A percentile compares a stretch with the other conserved stretches of the same genome.
Conservation (phyloP, 53 echinoderm and acorn worm genomes). For the Astropecten irregularis region DNA sequence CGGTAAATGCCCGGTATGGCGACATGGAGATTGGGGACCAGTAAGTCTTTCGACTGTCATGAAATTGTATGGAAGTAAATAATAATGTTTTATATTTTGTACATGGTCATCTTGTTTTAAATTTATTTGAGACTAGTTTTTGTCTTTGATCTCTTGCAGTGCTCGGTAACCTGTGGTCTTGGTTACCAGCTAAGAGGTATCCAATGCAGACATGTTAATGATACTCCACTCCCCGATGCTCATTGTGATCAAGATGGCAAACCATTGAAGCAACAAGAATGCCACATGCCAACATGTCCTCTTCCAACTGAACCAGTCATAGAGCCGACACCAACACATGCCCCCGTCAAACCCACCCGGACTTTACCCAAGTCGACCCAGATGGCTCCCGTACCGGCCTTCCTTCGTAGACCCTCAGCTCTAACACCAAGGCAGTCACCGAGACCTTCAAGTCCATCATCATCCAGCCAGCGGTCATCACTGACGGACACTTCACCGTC, state of each 20-base stretch:
- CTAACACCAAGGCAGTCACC: constrained; percentile 21
- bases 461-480: constrained; percentile 1
- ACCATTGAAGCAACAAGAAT: constrained; percentile 64
- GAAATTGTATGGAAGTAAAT: too few species aligned
- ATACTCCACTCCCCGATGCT: constrained; percentile 38
- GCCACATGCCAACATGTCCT: constrained; percentile 61
- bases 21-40: constrained; percentile 73
- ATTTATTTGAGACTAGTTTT: too few species aligned
- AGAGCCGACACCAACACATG: constrained; percentile 20
- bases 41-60: too few species aligned
- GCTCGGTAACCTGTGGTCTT: constrained; percentile 85
- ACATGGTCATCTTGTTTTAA: too few species aligned
- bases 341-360: constrained; percentile 19
- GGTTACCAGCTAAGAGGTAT: constrained; percentile 75
- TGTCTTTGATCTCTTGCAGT: constrained; percentile 74
- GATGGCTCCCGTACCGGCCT: background rate
- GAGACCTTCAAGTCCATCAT: background rate
- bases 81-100: too few species aligned
- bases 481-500: background rate
- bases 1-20: constrained; percentile 72
- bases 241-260: constrained; percentile 63
- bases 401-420: constrained; percentile 11
- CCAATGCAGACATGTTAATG: constrained; percentile 62
- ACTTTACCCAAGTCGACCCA: constrained; percentile 7
- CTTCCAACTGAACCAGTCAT: constrained; percentile 33